Conservation (phyloP, 2,888 invertebrate species). For the Biston betularia region DNA sequence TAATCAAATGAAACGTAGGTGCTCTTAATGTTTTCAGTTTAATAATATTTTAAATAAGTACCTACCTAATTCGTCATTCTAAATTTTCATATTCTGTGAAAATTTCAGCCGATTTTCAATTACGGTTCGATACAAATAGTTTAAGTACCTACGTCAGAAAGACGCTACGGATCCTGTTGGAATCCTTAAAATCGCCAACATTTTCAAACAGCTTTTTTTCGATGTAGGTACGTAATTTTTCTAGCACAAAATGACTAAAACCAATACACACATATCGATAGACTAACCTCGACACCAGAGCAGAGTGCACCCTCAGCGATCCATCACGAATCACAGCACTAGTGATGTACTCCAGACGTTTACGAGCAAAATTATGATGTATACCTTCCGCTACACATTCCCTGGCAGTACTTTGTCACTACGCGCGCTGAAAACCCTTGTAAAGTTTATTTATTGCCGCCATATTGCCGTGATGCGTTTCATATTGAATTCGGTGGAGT, state of each 20-base stretch:
- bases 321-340: constrained; percentile 74
- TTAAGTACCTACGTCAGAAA: no score
- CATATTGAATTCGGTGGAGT: constrained; percentile 39
- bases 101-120: no score
- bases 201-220: not conserved
- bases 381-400: constrained; percentile 72
- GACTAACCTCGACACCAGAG: constrained; percentile 2
- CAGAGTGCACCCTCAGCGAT: constrained; percentile 54
- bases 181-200: not conserved
- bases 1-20: no score
- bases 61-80: no score
- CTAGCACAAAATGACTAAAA: not conserved
- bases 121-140: no score
- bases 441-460: constrained; percentile 58
- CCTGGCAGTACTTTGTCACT: constrained; percentile 58
- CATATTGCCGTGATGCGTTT: constrained; percentile 36
- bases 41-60: no score
- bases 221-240: not conserved
- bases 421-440: constrained; percentile 54
- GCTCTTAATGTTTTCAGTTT: no score
- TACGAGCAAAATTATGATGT: constrained; percentile 79
- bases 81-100: no score
- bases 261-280: constrained; percentile 20
- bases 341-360: constrained; percentile 69
- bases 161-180: no score